phyloP scores from a whole-genome alignment of 2,113 vertebrate genomes.

The Chloroceryle aenea region DNA sequence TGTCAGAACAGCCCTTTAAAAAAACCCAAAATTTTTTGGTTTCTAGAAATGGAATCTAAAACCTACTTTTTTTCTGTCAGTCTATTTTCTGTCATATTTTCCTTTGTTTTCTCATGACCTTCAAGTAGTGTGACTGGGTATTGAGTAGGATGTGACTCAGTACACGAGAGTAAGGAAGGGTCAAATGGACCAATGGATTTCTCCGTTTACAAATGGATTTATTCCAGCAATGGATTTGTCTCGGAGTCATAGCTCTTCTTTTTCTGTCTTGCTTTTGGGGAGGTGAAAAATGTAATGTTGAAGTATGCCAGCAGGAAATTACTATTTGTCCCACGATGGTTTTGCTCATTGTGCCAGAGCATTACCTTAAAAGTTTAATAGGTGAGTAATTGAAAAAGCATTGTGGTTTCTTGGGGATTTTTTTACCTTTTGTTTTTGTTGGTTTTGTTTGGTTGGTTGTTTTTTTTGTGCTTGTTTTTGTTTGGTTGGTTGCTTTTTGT shows the following conservation, averaged over 20 bases:
- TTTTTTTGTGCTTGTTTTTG: background rate
- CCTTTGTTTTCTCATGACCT: background rate
- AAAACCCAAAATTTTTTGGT: background rate
- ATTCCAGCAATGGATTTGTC: fast-evolving
- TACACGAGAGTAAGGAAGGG: background rate
- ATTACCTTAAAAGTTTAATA: background rate
- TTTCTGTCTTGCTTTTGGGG: background rate
- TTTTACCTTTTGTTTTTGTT: background rate
- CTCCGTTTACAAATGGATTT: background rate
- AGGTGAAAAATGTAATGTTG: background rate
- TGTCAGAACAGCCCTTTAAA: background rate
- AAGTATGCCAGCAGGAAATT: background rate
- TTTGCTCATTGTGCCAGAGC: background rate
- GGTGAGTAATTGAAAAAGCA: background rate
- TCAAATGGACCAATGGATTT: background rate
- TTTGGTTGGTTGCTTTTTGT: no score
- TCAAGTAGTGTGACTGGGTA: background rate
- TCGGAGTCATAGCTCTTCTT: background rate
- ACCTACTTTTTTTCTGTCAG: background rate
- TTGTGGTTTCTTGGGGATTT: background rate
- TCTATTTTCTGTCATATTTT: background rate
- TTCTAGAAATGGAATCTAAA: background rate
- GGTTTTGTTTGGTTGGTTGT: background rate
- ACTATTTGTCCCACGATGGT: background rate
- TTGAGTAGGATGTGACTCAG: background rate